Conservation (phyloP, 2,113 vertebrate species). For the Oxygymnocypris stewartii region DNA sequence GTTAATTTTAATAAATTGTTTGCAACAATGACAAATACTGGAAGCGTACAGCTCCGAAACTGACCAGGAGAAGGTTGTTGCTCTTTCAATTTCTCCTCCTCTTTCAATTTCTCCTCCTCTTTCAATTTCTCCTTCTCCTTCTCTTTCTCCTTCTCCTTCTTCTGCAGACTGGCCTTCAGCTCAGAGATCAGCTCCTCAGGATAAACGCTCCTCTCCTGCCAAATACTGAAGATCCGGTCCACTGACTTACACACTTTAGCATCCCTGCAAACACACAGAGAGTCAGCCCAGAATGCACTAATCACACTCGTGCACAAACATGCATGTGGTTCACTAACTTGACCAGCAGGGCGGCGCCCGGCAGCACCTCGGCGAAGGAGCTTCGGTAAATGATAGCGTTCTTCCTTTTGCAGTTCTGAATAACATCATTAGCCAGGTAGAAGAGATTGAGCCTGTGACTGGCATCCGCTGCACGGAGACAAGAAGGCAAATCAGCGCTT, state of each 20-base stretch:
- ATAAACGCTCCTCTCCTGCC: slow-evolving; percentile 96
- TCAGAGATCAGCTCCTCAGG: slow-evolving; percentile 87
- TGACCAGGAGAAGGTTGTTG: slow-evolving; percentile 61
- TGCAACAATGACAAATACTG: not conserved
- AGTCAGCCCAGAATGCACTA: not conserved
- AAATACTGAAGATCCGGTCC: slow-evolving; percentile 94
- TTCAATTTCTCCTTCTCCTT: too few species aligned
- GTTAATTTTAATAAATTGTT: not conserved
- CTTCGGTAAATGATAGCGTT: slow-evolving; percentile 92
- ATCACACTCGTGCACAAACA: not conserved
- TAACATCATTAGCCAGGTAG: slow-evolving; percentile 96
- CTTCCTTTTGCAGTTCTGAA: slow-evolving; percentile 98
- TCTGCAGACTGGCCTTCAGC: slow-evolving; percentile 78
- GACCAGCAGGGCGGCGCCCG: slow-evolving; percentile 87
- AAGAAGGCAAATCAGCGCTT: too few species aligned
- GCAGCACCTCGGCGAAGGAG: slow-evolving; percentile 90
- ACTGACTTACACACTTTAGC: slow-evolving; percentile 89
- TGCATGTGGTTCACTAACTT: slow-evolving; percentile 78
- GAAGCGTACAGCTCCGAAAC: slow-evolving; percentile 28
- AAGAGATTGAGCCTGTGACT: slow-evolving; percentile 95
- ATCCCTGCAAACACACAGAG: slow-evolving; percentile 75
- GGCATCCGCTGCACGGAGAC: slow-evolving; percentile 80
- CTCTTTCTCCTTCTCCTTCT: slow-evolving; percentile 61
- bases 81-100: slow-evolving; percentile 12
- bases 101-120: too few species aligned